Base-by-base conservation (phyloP, 2,113 vertebrate genomes). In the Echinops telfairi region DNA sequence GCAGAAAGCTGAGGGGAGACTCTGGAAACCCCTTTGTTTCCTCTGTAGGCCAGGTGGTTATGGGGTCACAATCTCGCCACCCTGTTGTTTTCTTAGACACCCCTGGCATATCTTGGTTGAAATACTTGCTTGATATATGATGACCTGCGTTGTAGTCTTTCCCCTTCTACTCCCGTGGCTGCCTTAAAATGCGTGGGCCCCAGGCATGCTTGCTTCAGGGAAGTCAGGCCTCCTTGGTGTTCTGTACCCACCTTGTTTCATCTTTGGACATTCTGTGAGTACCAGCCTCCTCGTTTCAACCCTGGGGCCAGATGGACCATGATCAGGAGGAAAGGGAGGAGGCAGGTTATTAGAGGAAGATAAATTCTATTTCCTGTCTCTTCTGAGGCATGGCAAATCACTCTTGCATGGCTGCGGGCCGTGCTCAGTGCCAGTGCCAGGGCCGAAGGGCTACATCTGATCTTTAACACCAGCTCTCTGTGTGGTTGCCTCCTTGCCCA, bases 331-430 rank as follows among this genome's bases (percentile, higher is more conserved):
- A 86, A 43, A 68, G 83, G 73, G 57, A 92, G 57, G 90, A 92
- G 93, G 89, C 93, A 96, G 89, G 90, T 94, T 95, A 95, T 97
- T 97, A 95, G 93, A 95, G 83, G 92, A 97, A 96, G 96, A 95
- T 94, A 95, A 92, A 97, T 97, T 97, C 97, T 96, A 95, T 96
- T 96, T 97, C 96, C 95, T 93, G 93, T 96, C 92, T 91, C 92
- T 95, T 94, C 89, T 91, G 96, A 93, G 93, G 92, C 96, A 92
- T 95, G 94, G 92, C 95, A 95, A 96, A 97, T 95, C 94, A 95
- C 88, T 97, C 94, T 97, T 95, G 94, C 94, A 94, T 96, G 95
- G 92, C 94, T 91, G 90, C 1, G 4, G 87, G 68, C 33, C 1
- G 89, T 88, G 82, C 94, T 93, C 7, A 7, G 92, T 96, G 96